Conservation (phyloP, 2,113 vertebrate species). For the Condylura cristata region DNA sequence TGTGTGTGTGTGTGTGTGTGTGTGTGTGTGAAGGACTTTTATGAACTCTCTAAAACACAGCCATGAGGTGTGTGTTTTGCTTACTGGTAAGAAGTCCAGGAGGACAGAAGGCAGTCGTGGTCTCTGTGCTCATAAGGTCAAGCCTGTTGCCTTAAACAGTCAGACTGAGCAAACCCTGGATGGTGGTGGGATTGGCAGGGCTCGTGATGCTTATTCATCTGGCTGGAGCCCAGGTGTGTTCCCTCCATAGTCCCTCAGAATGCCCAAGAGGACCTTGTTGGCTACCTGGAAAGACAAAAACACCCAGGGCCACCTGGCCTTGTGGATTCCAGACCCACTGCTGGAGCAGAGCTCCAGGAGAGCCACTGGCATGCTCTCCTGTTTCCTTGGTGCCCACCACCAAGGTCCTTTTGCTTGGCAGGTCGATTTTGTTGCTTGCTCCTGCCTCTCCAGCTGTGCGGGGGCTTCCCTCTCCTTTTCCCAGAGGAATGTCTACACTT, state of each 20-base stretch:
- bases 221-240: neutral
- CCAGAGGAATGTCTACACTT: neutral
- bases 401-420: neutral
- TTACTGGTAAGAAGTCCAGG: neutral
- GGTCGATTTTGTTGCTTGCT: neutral
- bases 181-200: neutral
- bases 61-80: rapidly evolving
- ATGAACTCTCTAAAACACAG: neutral
- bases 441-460: neutral
- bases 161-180: neutral
- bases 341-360: neutral
- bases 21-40: neutral
- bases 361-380: neutral
- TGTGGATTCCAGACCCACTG: neutral
- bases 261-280: too few species aligned
- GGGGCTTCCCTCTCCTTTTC: neutral
- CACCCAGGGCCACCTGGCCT: neutral
- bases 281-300: neutral
- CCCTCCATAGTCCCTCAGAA: neutral
- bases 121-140: neutral
- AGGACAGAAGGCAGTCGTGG: neutral
- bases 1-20: too few species aligned
- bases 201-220: neutral
- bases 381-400: neutral
- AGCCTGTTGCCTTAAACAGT: neutral